Conservation (phyloP, 2,797 vertebrate species). For the Galago senegalensis region DNA sequence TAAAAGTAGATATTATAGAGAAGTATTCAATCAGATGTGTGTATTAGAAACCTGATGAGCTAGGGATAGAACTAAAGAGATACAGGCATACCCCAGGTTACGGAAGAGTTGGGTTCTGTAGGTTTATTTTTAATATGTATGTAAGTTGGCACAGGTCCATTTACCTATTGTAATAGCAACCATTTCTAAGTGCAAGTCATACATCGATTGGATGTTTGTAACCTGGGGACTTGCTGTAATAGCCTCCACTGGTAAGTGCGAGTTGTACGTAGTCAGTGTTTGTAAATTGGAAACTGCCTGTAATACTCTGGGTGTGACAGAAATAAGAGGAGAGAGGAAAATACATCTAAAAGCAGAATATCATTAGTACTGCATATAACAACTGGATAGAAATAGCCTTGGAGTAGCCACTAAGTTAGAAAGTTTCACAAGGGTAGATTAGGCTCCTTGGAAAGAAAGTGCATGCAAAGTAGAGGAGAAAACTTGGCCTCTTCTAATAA, state of each 20-base stretch:
- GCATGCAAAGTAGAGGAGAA: constrained; percentile 47
- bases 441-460: constrained; percentile 71
- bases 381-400: constrained; percentile 83
- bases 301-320: constrained; percentile 53
- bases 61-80: constrained; percentile 59
- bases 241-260: too few species aligned
- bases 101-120: too few species aligned
- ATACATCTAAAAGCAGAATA: constrained; percentile 62
- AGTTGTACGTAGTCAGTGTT: too few species aligned
- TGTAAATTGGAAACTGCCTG: too few species aligned
- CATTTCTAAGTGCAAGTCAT: too few species aligned
- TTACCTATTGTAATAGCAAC: too few species aligned
- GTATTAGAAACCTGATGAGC: constrained; percentile 62
- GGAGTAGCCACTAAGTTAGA: constrained; percentile 78
- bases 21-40: constrained; percentile 1
- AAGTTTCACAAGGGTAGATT: constrained; percentile 64
- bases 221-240: too few species aligned
- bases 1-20: constrained; percentile 39
- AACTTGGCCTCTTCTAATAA: background rate
- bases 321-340: constrained; percentile 71
- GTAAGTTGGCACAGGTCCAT: too few species aligned
- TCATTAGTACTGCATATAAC: constrained; percentile 73
- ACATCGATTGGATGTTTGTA: too few species aligned
- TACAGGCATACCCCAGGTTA: background rate
- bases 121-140: too few species aligned